Conservation (phyloP, 2,888 invertebrate species). For the Mimachlamys varia region DNA sequence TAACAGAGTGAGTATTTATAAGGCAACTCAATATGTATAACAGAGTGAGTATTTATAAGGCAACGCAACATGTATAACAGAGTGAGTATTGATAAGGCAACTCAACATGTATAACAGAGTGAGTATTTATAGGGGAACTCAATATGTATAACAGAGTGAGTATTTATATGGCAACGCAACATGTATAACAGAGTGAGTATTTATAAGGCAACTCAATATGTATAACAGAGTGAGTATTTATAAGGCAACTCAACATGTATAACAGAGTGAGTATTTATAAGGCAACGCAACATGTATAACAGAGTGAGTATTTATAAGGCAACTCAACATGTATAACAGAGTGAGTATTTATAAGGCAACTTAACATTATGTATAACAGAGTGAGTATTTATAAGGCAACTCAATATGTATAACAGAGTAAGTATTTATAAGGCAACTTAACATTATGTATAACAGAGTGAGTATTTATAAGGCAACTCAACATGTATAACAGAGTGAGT, state of each 20-base stretch:
- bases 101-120: constrained; percentile 72
- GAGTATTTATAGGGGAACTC: constrained; percentile 65
- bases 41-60: constrained; percentile 70
- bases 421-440: constrained; percentile 65
- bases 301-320: constrained; percentile 71
- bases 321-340: constrained; percentile 69
- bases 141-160: constrained; percentile 71
- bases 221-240: constrained; percentile 71
- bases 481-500: constrained; percentile 71
- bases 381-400: constrained; percentile 69
- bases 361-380: constrained; percentile 69
- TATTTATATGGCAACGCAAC: constrained; percentile 64
- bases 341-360: constrained; percentile 69
- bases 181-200: constrained; percentile 71
- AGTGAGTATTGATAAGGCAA: constrained; percentile 70
- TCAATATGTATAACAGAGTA: constrained; percentile 72
- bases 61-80: constrained; percentile 69
- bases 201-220: constrained; percentile 66
- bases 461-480: constrained; percentile 65
- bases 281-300: constrained; percentile 67
- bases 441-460: constrained; percentile 72
- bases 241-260: constrained; percentile 68
- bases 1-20: constrained; percentile 70
- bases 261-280: constrained; percentile 70
- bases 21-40: constrained; percentile 67